Evolutionary conservation across 1,140 invertebrate genomes (phyloP).

Genomic region (Oryctes rhinoceros): DNA sequence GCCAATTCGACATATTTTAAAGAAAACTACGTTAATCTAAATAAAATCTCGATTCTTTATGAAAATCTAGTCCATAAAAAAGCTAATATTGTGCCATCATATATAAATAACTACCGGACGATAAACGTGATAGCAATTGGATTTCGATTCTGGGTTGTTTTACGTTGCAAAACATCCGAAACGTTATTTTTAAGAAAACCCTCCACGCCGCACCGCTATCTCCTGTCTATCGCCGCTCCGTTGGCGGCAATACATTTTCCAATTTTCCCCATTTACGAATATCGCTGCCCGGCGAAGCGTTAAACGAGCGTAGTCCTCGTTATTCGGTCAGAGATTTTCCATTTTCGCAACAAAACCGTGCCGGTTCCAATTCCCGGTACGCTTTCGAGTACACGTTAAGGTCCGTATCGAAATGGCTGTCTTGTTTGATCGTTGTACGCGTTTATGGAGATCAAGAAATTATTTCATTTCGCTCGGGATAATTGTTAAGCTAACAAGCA

Average conservation of each 20-base stretch:
- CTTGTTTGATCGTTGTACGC: not conserved
- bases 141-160: not conserved
- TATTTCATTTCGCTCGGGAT: not conserved
- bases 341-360: not conserved
- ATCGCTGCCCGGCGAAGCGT: not conserved
- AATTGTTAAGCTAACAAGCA: not conserved
- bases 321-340: not conserved
- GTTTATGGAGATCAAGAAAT: not conserved
- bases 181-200: not conserved
- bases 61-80: not conserved
- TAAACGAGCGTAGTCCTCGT: not conserved
- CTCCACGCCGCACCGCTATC: not conserved
- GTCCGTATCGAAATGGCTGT: not conserved
- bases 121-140: not conserved
- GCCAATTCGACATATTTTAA: no score
- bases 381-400: not conserved
- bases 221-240: not conserved
- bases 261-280: not conserved
- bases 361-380: not conserved
- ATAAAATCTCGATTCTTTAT: not conserved
- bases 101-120: not conserved
- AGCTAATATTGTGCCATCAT: not conserved
- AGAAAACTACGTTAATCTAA: not conserved
- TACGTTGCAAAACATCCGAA: constrained; percentile 2
- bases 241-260: constrained; percentile 5